Base-by-base conservation (phyloP, 2,888 invertebrate genomes). In the Tenthredo distinguenda region DNA sequence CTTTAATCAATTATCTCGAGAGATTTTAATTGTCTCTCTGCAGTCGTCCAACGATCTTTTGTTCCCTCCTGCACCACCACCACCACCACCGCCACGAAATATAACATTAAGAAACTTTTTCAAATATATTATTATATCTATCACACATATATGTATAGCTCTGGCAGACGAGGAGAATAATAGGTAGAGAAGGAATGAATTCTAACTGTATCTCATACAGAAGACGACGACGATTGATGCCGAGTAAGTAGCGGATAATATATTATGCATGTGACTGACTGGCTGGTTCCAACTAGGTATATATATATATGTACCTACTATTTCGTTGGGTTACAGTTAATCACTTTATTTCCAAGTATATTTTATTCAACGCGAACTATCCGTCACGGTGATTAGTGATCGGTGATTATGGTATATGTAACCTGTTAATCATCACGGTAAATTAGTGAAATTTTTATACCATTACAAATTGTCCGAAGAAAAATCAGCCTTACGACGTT, bases 1-100 rank as follows among this genome's bases (percentile, higher is more conserved):
- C 84, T 71, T 77, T 85, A 85, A 77, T 85, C 77, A 71, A 77
- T 77, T 85, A 72, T 76, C 84, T 31, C 76, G 21, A 47, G 84
- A 62, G 81, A 81, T 81, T 81, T 81, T 81, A 81, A 81, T 81
- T 81, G 81, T 81, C 81, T 50, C 40, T 58, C 55, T 34, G n/a
- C 31, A 18, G 12, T 58, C 21, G 58, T 58, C 40, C 81, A 40
- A 34, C 40, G 40, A 77, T 77, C 31, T 77, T 77, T 77, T 77
- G 58, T 62, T 62, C 62, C 31, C 21, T 55, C 58, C 34, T 34
- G 55, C 55, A 55, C n/a, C 55, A 50, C 0, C 50, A 50, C 18
- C 50, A 47, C 10, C 37, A 7, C 18, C 37, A n/a, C 10, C 68
- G 34, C 7, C 21, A 34, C 68, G 10, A 21, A 58, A 58, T 21